Evolutionary conservation across 2,797 vertebrate genomes (phyloP).

Genomic region (Spinus olivaceus): DNA sequence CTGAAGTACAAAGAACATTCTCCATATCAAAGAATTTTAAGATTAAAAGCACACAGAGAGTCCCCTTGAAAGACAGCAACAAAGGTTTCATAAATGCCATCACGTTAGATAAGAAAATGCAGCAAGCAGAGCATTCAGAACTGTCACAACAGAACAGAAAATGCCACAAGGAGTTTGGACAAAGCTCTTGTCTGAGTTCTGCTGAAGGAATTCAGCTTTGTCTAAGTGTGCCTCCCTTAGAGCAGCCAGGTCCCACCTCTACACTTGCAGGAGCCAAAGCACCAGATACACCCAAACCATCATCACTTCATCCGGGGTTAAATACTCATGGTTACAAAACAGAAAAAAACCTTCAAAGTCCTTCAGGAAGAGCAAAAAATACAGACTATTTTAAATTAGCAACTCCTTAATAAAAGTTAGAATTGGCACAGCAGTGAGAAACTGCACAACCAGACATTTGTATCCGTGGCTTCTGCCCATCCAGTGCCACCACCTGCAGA

Average conservation of each 20-base stretch:
- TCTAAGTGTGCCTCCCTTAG: too few relatives aligned
- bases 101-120: not conserved
- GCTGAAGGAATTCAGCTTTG: not conserved
- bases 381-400: not conserved
- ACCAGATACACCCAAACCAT: not conserved
- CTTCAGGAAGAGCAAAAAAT: not conserved
- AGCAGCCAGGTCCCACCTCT: not conserved
- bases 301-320: not conserved
- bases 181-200: not conserved
- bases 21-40: not conserved
- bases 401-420: not conserved
- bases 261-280: not conserved
- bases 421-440: fast-evolving
- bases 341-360: not conserved
- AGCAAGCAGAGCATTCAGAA: not conserved
- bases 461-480: not conserved
- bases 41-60: not conserved
- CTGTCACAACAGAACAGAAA: not conserved
- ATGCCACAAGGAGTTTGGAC: not conserved
- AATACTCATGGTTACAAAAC: not conserved
- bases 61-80: not conserved
- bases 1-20: not conserved
- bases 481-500: not conserved
- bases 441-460: fast-evolving
- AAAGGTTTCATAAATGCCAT: not conserved